Evolutionary conservation across 2,113 vertebrate species (phyloP), one percentile per base, ranked within the genome.

Genomic region (Megaleporinus macrocephalus): DNA sequence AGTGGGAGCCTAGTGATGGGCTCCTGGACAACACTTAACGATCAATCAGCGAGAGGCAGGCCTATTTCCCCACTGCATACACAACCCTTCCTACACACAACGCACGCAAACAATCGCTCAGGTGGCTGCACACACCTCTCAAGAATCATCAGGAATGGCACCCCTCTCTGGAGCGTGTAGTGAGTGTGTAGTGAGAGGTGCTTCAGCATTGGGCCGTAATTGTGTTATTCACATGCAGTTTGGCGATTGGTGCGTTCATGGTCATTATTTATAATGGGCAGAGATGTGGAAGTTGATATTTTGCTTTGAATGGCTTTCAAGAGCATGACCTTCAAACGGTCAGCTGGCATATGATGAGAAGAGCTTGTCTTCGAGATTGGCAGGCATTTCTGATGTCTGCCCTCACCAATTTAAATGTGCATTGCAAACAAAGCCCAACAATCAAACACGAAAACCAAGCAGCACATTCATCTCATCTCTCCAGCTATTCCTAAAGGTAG

Each of bases 1-100:
- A 93, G 93, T 93, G 91, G 71, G 89, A 92, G 89, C 82, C 87
- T 88, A 85, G 90, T 89, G 87, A 93, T 92, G 91, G 92, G 91
- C 90, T 94, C 88, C 92, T 90, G 92, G 92, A 94, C 92, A 93
- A 94, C 92, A 94, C 93, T 93, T 94, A 93, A 94, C 91, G 92
- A 94, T 94, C 93, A 94, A 94, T 93, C 92, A 93, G 92, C 89
- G 63, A 83, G 66, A 90, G 89, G 84, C 89, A 90, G 86, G 85
- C 89, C 91, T 89, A 89, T 91, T 91, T 88, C 90, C 44, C 88
- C 85, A 90, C 88, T 89, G 91, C 91, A 87, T 86, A 86, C 90
- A 83, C 86, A 88, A 83, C 89, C 91, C 88, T 22, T 91, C 90
- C 90, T 84, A 90, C 85, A 89, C 89, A 89, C 90, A 73, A 81